phyloP scores from a whole-genome alignment of 2,797 vertebrate species.

The Spinibarbus caldwelli region DNA sequence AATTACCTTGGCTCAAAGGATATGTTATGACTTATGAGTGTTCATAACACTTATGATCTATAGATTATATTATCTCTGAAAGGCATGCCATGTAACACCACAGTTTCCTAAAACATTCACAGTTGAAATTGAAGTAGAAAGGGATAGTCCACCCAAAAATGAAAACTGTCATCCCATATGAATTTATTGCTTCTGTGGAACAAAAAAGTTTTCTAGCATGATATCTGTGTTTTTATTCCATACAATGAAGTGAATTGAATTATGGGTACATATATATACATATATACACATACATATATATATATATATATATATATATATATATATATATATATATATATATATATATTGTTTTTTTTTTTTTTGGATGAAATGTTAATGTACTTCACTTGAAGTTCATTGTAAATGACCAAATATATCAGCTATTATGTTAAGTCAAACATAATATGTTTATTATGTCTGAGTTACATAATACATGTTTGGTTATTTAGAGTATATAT shows the following conservation, averaged over 20 bases:
- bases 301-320: too few relatives aligned
- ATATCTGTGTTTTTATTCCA: not conserved
- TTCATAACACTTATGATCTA: not conserved
- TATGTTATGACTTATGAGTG: not conserved
- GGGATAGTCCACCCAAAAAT: not conserved
- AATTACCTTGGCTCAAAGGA: not conserved
- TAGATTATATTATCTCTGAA: not conserved
- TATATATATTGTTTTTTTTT: accelerated
- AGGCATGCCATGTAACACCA: not conserved
- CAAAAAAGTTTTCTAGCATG: not conserved
- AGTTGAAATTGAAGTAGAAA: not conserved
- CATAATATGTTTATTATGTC: not conserved
- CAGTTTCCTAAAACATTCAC: not conserved
- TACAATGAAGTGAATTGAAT: not conserved
- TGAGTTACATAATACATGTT: not conserved
- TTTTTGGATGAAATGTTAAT: not conserved
- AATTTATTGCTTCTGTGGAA: not conserved
- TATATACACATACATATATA: too few relatives aligned
- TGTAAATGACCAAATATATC: not conserved
- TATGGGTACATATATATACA: not conserved
- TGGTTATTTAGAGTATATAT: not conserved
- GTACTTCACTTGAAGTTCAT: not conserved
- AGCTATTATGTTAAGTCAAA: not conserved
- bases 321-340: too few relatives aligned
- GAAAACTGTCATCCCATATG: not conserved